Evolutionary conservation across 1,140 invertebrate species (phyloP), one percentile per base, ranked within the genome.

Genomic region (Conopomorpha cramerella): DNA sequence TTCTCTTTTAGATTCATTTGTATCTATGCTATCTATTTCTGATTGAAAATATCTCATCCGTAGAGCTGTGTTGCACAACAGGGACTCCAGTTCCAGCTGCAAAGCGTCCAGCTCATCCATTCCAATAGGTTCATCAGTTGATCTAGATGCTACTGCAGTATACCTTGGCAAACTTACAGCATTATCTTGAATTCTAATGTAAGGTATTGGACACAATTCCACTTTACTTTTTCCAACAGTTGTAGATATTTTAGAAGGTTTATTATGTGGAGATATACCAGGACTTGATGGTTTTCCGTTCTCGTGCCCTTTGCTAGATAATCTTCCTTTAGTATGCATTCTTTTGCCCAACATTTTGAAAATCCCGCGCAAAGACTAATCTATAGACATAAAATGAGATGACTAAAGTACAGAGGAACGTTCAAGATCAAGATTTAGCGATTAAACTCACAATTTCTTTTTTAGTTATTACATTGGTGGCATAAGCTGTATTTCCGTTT

Each of bases 21-120:
- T 84, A 37, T 87, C 84, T 27, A 90, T 77, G 48, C 74, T 84
- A 26, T 83, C 78, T 42, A 89, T 85, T 79, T 96, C 92, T 4
- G 83, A 82, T 52, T 90, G 86, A 2, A 96, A 80, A 30, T 86
- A 83, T 45, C 89, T 78, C 43, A 86, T 83, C 26, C 93, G 78
- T 1, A 93, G 81, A 1, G 91, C 89, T 17, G 90, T 87, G 28
- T 87, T 88, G 0, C 91, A 91, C 8, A 95, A 76, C 16, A 96
- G 65, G 26, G 86, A 86, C 73, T 97, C 93, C n/a, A 96, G 66
- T 60, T 96, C 94, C 27, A 88, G 58, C 58, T 97, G 93, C 8
- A 96, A 71, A 0, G 81, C 80, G 61, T 96, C 92, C 8, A 96
- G 71, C 60, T 96, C 93, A 44, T 95, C 92, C 70, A 79, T 79